Evolutionary conservation across 2,113 vertebrate genomes (phyloP).

Genomic region (Vulpes lagopus): DNA sequence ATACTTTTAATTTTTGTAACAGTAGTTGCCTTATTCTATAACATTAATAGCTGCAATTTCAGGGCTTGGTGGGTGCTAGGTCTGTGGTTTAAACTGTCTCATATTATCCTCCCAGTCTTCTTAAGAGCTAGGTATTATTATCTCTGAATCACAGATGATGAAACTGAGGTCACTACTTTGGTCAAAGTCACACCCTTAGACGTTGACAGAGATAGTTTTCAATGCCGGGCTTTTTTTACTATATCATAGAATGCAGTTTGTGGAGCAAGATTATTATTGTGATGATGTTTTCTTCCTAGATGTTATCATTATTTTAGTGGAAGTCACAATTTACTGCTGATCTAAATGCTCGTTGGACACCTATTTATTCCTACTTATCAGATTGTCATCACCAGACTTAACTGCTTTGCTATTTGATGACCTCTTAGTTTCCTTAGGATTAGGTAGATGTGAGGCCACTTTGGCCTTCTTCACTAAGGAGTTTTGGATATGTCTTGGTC

Average conservation of each 20-base stretch:
- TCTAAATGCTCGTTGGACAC: not conserved
- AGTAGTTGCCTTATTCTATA: not conserved
- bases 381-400: not conserved
- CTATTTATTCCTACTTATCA: not conserved
- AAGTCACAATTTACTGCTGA: not conserved
- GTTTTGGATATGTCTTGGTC: not conserved
- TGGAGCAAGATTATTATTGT: not conserved
- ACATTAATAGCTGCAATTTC: slow-evolving; percentile 26
- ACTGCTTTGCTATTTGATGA: not conserved
- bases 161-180: not conserved
- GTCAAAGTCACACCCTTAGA: not conserved
- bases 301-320: not conserved
- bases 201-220: not conserved
- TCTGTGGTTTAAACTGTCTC: not conserved
- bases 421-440: not conserved
- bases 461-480: not conserved
- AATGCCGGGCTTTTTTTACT: not conserved
- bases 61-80: not conserved
- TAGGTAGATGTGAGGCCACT: not conserved
- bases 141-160: not conserved
- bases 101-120: not conserved
- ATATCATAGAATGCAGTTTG: not conserved
- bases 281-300: not conserved
- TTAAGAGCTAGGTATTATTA: not conserved
- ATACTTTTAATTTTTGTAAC: slow-evolving; percentile 49